Base-by-base conservation (phyloP, 2,113 vertebrate species). In the Pseudorectes ferrugineus region DNA sequence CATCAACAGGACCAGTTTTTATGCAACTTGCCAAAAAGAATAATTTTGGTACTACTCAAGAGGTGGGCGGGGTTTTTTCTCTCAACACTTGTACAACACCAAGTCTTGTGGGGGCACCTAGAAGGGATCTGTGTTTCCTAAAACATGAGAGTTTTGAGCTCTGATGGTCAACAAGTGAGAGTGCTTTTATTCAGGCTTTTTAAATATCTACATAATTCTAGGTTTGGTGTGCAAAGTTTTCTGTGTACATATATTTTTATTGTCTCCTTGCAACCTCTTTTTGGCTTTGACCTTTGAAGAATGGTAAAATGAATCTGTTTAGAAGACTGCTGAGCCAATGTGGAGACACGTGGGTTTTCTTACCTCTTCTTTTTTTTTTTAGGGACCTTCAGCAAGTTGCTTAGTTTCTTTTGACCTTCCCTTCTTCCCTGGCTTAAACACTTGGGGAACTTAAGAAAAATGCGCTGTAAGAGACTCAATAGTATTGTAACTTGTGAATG, bases 271-370 rank as follows among this genome's bases (percentile, higher is more conserved):
- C 43, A 79, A 38, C 33, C 28, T 65, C 67, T 66, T 76, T 90
- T 18, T 77, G 35, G 18, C 31, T 78, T 88, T 94, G 62, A 85
- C 54, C 66, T 91, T 67, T 74, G 71, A 77, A 92, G 48, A 72
- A 40, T 1, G 6, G 12, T 38, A 52, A 83, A 63, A 51, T 71
- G 35, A 89, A 63, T 73, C 73, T 66, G 48, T 48, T 92, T 92
- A 10, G n/a, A 57, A 58, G 82, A 89, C n/a, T 46, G 63, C 93
- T 94, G 87, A 89, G 68, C 51, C 1, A 2, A 35, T 38, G 19
- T 19, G 35, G 15, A 95, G 65, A 40, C 77, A 93, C 76, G 84
- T 91, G 89, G 57, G 19, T 5, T 81, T 96, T 91, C 35, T 76
- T 48, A 8, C 45, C 2, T 23, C 33, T 57, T 48, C 6, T 26